Base-by-base conservation (phyloP, 35 echinoderm and acorn worm genomes). In the Ptychodera flava region DNA sequence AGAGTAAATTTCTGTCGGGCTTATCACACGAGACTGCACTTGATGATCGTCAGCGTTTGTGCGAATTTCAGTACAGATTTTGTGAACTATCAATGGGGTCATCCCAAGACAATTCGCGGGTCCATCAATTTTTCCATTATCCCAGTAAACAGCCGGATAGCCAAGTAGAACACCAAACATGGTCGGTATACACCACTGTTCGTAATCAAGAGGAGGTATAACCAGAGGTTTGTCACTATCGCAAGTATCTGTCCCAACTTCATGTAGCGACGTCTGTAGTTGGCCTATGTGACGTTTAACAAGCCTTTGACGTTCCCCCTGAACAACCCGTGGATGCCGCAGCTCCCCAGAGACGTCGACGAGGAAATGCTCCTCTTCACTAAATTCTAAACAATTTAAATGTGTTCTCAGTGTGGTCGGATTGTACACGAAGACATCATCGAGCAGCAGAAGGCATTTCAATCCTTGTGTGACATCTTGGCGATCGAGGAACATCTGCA, bases 111-210 rank as follows among this genome's bases (percentile, higher is more conserved):
- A 86, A 33, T 86, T 86, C 2, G 45, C 6, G 6, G 45, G 45
- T 64, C 30, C 33, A 16, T 16, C 33, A 86, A 76, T 52, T 0
- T 1, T 0, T 31, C 1, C 32, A 33, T 35, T 76, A 78, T 83
- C 33, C 76, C 84, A 86, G 45, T 86, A 86, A 0, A 86, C 38
- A n/a, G 77, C 52, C 16, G 84, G 84, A 28, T 86, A 86, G 1
- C 84, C 84, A 52, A 86, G 36, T 31, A 86, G 77, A 86, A 86
- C 77, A 31, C 84, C 84, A 77, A 77, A 86, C 31, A 86, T 12
- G 6, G 84, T 75, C 33, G 84, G 16, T 12, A 86, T 86, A n/a
- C 35, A 76, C 15, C 38, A 75, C 0, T 1, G 6, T 64, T 64
- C 45, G 45, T 64, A 64, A 22, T 6, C 45, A 12, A 64, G 6